phyloP scores from a whole-genome alignment of 2,888 invertebrate genomes.

The Ethmia dodecea region DNA sequence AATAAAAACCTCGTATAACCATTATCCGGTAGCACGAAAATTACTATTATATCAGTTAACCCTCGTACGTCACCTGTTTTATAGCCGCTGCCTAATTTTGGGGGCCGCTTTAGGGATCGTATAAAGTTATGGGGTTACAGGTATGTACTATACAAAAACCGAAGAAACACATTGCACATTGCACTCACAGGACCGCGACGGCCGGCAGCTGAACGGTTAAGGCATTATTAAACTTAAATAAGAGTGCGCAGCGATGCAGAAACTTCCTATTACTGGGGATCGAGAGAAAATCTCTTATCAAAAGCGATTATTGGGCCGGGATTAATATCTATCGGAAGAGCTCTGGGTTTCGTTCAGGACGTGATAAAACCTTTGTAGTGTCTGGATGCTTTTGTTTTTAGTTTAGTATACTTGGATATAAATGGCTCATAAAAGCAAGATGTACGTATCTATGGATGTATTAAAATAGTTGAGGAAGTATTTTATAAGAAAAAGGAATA shows the following conservation, averaged over 20 bases:
- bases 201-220: slow-evolving; percentile 13
- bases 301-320: slow-evolving; percentile 49
- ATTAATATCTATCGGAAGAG: slow-evolving; percentile 60
- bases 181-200: slow-evolving; percentile 5
- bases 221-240: slow-evolving; percentile 68
- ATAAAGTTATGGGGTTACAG: slow-evolving; percentile 4
- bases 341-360: slow-evolving; percentile 50
- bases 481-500: no score
- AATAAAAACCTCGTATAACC: slow-evolving; percentile 1
- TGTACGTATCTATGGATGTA: no score
- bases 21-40: slow-evolving; percentile 5
- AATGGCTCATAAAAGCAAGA: no score
- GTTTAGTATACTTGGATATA: no score
- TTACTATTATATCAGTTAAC: slow-evolving; percentile 2
- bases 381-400: slow-evolving; percentile 20
- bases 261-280: slow-evolving; percentile 67
- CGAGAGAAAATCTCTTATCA: slow-evolving; percentile 71
- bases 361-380: slow-evolving; percentile 38
- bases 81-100: slow-evolving; percentile 8
- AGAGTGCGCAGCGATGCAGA: slow-evolving; percentile 53
- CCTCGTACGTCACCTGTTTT: slow-evolving; percentile 3
- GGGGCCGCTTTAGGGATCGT: slow-evolving; percentile 7
- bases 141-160: slow-evolving; percentile 1
- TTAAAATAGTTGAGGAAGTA: no score
- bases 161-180: slow-evolving; percentile 4